Evolutionary conservation across 2,888 invertebrate genomes (phyloP), one percentile per base, ranked within the genome.

Genomic region (Drosophila demipolita): DNA sequence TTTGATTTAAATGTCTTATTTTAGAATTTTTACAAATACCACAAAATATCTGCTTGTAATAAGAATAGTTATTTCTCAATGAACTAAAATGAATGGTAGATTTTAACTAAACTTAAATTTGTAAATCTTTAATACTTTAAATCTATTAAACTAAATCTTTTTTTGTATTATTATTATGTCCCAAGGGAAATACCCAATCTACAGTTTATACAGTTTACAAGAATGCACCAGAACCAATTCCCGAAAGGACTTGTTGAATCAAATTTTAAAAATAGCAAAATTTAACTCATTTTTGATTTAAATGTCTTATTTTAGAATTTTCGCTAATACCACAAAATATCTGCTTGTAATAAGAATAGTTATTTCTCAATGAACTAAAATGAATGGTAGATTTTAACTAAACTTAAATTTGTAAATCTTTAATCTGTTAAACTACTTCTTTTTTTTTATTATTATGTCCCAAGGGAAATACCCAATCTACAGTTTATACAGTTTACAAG

Each of bases 141-240:
- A 7, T 6, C 7, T 12, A 3, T 42, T 42, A 3, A 42, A 7
- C 3, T 20, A 7, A 45, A 12, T 7, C 1, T 45, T 26, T 26
- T 26, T 45, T 7, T 45, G n/a, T 23, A 23, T 23, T 45, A n/a
- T 40, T 40, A 20, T 20, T 20, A 20, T 20, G 7, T 20, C 3
- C 12, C 12, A 6, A 23, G 8, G 11, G 12, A 17, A 9, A 20
- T 54, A 33, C 0, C 17, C 6, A 38, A 54, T 38, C 26, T 40
- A 15, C 23, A 23, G 23, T 9, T 7, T 1, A 9, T 9, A 7
- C 9, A 15, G 15, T 15, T 66, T 58, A 50, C 50, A 7, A 1
- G 67, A 52, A 68, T 20, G 20, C 2, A 7, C 15, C 26, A 15
- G 35, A 12, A 33, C 32, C 53, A n/a, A 12, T 55, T 55, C 6